Percentiles rank a stretch among this genome's conserved stretches.
Evolutionary conservation across 2,113 vertebrate genomes (phyloP).

Genomic region (Tychaedon coryphoeus): DNA sequence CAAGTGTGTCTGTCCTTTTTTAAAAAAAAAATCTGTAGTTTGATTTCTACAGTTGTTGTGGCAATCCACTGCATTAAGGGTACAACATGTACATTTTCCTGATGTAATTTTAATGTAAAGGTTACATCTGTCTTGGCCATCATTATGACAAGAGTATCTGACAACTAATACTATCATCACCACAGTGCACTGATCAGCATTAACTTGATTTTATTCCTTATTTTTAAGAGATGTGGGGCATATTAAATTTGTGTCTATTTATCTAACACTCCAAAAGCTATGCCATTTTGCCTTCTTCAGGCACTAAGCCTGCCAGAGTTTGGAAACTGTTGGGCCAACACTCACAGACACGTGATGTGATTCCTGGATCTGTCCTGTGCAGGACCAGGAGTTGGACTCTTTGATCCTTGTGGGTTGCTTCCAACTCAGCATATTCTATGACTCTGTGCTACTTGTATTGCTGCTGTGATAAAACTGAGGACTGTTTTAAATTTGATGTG

Average conservation of each 20-base stretch:
- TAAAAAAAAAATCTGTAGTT: neutral
- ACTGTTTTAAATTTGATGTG: neutral
- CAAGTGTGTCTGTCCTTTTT: neutral
- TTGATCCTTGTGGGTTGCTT: neutral
- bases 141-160: neutral
- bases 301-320: neutral
- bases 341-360: neutral
- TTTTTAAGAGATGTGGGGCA: neutral
- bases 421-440: neutral
- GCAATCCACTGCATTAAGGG: neutral
- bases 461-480: neutral
- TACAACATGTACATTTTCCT: neutral
- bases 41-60: neutral
- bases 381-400: neutral
- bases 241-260: neutral
- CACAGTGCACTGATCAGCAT: neutral
- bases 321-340: neutral
- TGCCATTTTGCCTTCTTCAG: neutral
- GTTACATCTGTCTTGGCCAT: neutral
- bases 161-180: neutral
- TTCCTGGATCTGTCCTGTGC: neutral
- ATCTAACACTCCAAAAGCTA: neutral
- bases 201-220: neutral
- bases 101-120: neutral
- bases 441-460: neutral